Evolutionary conservation across 2,888 invertebrate genomes (phyloP), one percentile per base, ranked within the genome.

Genomic region (Luffia ferchaultella): DNA sequence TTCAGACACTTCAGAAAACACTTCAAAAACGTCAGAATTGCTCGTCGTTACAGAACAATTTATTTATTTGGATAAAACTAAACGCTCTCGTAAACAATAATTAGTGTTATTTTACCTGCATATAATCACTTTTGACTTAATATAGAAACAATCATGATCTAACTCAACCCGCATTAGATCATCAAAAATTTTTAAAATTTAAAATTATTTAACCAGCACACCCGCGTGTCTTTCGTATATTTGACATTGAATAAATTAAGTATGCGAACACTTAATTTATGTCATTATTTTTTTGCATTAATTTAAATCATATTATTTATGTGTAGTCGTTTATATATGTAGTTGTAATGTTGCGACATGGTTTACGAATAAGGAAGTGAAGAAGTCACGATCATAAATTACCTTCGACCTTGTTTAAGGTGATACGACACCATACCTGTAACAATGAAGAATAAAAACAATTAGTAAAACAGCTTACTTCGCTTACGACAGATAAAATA

Each of bases 381-480:
- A 18, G 19, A 45, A 45, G 18, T 16, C 19, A 18, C 45, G 3
- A 45, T 45, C 3, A 46, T 46, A 46, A 45, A n/a, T 45, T 19
- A 18, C n/a, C 42, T 18, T 30, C 20, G 49, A 62, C 63, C 68
- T 65, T 61, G 64, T 57, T 43, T 43, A 43, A 60, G 52, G 58
- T 63, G 62, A 64, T 57, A 55, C 60, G 30, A 30, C 54, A 61
- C 67, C 72, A 67, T 76, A 79, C 76, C 74, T 73, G 74, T 63
- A 77, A 79, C 77, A 79, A 78, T 73, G 64, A 67, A 58, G 67
- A 73, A 75, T 70, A 72, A 71, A 71, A 74, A 70, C 70, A 76
- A 77, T 79, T 74, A 78, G 67, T 74, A 70, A 70, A 68, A 61
- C 64, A 68, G 65, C 18, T 2, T 19, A n/a, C n/a, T n/a, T n/a